phyloP scores from a whole-genome alignment of 2,113 vertebrate genomes.

The Macaca nemestrina region DNA sequence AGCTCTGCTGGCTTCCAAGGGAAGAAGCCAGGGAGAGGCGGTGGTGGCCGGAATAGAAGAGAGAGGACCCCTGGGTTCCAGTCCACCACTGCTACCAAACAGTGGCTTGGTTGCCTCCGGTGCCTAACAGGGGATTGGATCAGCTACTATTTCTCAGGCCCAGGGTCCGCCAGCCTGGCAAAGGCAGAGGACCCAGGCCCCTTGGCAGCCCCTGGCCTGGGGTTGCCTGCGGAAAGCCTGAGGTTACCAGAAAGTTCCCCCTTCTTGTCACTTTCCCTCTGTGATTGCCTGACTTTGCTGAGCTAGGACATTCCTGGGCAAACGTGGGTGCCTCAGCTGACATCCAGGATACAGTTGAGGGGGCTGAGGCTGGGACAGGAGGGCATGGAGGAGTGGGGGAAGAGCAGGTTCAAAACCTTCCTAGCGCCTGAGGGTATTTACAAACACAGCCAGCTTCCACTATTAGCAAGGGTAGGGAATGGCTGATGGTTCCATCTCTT shows the following conservation, averaged over 20 bases:
- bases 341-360: background rate
- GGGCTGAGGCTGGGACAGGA: background rate
- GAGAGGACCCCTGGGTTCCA: background rate
- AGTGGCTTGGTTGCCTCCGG: background rate
- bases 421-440: background rate
- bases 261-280: background rate
- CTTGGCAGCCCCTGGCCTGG: background rate
- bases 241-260: background rate
- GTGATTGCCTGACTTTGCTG: constrained; percentile 34
- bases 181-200: background rate
- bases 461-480: background rate
- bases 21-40: background rate
- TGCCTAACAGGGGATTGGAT: background rate
- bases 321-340: constrained; percentile 11
- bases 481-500: background rate
- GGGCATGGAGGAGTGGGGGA: background rate
- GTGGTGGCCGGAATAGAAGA: background rate
- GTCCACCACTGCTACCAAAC: background rate
- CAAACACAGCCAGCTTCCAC: background rate
- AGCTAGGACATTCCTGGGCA: constrained; percentile 55
- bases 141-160: background rate
- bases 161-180: background rate
- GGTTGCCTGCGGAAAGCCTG: background rate
- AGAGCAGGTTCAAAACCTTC: background rate
- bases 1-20: background rate